Percentiles rank a stretch among this genome's conserved stretches.
These are phyloP conservation scores for Fringilla coelebs DNA, from an alignment of 2,797 vertebrate species.

Conservation along the genomic window DNA sequence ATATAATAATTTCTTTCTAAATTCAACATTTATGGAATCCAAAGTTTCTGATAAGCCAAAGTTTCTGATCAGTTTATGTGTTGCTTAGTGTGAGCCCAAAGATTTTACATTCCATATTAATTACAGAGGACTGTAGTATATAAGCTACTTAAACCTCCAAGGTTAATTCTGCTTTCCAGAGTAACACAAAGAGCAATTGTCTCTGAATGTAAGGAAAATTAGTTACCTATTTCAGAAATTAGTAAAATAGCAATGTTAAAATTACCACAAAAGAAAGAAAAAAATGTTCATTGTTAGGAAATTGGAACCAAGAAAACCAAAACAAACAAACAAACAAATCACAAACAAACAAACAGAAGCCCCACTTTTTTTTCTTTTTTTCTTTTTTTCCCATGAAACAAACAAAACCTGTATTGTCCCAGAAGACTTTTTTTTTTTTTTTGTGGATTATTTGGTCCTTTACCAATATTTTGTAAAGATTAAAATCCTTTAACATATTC, in stretches of 20 bases:
- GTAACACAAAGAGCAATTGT: conserved; percentile 23
- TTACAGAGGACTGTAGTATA: background rate
- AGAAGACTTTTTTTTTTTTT: accelerated
- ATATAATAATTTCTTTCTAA: background rate
- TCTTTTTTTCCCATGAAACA: background rate
- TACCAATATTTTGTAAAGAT: background rate
- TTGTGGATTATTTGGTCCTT: background rate
- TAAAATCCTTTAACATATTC: background rate
- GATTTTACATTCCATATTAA: background rate
- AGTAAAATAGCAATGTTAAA: background rate
- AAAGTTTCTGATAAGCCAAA: background rate
- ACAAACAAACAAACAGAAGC: too few relatives aligned
- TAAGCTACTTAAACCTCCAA: conserved; percentile 32
- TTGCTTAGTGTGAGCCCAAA: background rate
- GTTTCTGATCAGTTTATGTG: background rate
- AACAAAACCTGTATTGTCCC: background rate
- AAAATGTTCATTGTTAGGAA: background rate
- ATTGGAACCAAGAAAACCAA: background rate
- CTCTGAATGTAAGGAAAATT: background rate
- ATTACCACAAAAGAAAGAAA: background rate
- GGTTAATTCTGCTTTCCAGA: conserved; percentile 49
- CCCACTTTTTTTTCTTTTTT: background rate
- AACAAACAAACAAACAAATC: background rate
- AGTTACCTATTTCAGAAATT: background rate
- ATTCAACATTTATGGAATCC: background rate